Percentiles rank a stretch among this genome's conserved stretches.
Conservation (phyloP, 2,888 invertebrate species). For the Eristalis pertinax region DNA sequence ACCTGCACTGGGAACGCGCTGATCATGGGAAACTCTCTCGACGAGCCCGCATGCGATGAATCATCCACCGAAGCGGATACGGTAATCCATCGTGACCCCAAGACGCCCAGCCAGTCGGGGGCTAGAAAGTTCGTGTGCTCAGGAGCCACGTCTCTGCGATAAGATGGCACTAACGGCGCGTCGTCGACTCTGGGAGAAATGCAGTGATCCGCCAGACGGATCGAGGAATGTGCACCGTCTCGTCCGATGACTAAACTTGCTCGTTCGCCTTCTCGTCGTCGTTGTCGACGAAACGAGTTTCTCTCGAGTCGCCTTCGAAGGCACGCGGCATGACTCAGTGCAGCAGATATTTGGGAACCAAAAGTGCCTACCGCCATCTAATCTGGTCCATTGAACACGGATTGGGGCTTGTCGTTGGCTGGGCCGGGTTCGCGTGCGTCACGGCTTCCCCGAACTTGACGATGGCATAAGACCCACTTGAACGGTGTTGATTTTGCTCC, state of each 20-base stretch:
- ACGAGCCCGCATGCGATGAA: slow-evolving; percentile 28
- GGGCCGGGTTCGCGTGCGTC: slow-evolving; percentile 26
- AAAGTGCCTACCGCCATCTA: slow-evolving; percentile 3
- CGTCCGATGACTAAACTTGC: slow-evolving; percentile 57
- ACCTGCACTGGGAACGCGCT: slow-evolving; percentile 17
- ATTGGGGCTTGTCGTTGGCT: background rate
- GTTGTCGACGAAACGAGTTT: background rate
- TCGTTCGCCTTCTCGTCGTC: too few species aligned
- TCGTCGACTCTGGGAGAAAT: slow-evolving; percentile 22
- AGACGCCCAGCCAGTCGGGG: slow-evolving; percentile 1
- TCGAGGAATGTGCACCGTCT: slow-evolving; percentile 30
- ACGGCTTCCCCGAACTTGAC: slow-evolving; percentile 44
- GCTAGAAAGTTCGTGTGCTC: slow-evolving; percentile 41
- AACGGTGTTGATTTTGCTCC: slow-evolving; percentile 3
- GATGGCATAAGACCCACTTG: background rate
- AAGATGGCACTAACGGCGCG: slow-evolving; percentile 23
- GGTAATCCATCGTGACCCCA: slow-evolving; percentile 27
- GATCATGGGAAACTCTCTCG: slow-evolving; percentile 35
- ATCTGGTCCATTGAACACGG: slow-evolving; percentile 15
- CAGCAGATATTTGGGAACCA: slow-evolving; percentile 7
- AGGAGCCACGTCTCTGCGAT: slow-evolving; percentile 25
- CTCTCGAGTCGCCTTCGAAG: too few species aligned
- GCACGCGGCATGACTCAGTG: slow-evolving; percentile 34
- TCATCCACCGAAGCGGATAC: slow-evolving; percentile 28
- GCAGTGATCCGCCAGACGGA: slow-evolving; percentile 35